These are phyloP conservation scores for Limnephilus marmoratus DNA, from an alignment of 2,888 invertebrate species.

Conservation along the genomic window DNA sequence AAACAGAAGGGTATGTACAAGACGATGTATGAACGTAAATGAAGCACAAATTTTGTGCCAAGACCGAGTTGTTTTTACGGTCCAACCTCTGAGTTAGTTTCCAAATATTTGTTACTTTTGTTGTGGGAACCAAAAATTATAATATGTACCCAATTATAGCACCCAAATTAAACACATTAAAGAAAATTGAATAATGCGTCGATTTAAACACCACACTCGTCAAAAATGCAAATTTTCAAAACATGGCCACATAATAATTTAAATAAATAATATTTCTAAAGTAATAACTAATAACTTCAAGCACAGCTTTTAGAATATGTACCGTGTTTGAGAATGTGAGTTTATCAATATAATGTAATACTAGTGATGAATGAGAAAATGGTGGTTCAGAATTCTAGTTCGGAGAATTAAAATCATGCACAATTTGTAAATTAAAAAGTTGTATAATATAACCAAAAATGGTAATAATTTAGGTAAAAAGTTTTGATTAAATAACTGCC, in stretches of 20 bases:
- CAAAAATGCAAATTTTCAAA: neutral
- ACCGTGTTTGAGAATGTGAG: neutral
- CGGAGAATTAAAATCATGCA: too few species aligned
- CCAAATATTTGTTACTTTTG: neutral
- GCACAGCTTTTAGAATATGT: neutral
- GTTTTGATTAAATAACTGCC: neutral
- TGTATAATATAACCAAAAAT: too few species aligned
- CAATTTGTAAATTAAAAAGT: too few species aligned
- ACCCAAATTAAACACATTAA: neutral
- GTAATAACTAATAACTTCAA: neutral
- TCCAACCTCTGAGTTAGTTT: too few species aligned
- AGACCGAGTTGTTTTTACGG: too few species aligned
- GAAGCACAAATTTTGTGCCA: too few species aligned
- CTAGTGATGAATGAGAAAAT: too few species aligned
- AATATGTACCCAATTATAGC: neutral
- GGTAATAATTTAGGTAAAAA: neutral
- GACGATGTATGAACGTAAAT: too few species aligned
- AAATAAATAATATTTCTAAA: neutral
- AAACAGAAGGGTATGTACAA: too few species aligned
- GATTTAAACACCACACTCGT: neutral
- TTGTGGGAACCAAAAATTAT: neutral
- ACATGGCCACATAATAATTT: neutral
- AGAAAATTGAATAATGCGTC: neutral
- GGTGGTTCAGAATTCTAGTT: too few species aligned
- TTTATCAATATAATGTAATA: too few species aligned